Evolutionary conservation across 1,140 invertebrate species (phyloP).

Genomic region (Manduca sexta): DNA sequence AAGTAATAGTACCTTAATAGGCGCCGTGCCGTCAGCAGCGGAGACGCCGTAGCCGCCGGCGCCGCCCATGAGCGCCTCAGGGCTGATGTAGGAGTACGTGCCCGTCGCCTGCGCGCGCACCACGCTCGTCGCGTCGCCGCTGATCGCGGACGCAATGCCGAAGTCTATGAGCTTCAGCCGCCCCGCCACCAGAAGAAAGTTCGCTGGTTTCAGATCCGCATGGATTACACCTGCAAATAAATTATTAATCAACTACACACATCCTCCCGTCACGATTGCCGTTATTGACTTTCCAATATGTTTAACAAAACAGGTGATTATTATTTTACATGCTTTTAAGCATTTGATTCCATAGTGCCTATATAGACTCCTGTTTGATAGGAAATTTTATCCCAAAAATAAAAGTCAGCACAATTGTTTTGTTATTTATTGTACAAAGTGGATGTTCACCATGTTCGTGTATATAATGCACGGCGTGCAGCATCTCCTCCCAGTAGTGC

Average conservation of each 20-base stretch:
- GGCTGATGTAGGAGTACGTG: slow-evolving; percentile 97
- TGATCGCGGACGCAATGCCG: slow-evolving; percentile 93
- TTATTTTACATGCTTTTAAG: no score
- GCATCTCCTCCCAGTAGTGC: slow-evolving; percentile 96
- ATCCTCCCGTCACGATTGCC: no score
- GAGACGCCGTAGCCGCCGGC: slow-evolving; percentile 52
- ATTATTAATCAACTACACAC: no score
- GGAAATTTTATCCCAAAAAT: no score
- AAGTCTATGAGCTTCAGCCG: slow-evolving; percentile 97
- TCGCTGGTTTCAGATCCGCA: no score
- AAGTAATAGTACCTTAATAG: slow-evolving; percentile 52
- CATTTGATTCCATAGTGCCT: no score
- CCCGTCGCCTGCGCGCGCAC: slow-evolving; percentile 87
- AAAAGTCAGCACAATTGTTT: no score
- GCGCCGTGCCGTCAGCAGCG: slow-evolving; percentile 43
- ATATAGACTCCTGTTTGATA: no score
- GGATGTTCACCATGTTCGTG: slow-evolving; percentile 84
- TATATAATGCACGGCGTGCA: slow-evolving; percentile 92
- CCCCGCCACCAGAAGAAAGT: slow-evolving; percentile 92
- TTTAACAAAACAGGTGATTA: no score
- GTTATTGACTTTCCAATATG: no score
- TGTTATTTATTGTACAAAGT: no score
- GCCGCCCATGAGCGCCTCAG: slow-evolving; percentile 84
- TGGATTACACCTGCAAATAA: slow-evolving; percentile 87
- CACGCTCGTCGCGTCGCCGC: slow-evolving; percentile 92